Conservation (phyloP, 1,140 invertebrate species). For the Oryzaephilus surinamensis region DNA sequence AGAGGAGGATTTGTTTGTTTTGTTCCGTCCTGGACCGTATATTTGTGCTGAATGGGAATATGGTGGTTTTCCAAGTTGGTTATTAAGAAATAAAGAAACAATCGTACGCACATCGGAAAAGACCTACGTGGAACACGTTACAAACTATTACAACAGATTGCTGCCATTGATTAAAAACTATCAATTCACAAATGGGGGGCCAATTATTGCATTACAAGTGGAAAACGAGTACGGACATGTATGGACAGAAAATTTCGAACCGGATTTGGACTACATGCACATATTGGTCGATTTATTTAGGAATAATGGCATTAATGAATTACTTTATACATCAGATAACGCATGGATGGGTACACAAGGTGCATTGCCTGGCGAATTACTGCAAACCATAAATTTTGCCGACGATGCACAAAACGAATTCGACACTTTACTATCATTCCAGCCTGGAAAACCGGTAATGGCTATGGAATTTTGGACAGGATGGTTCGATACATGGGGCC, state of each 20-base stretch:
- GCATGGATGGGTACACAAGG: slow-evolving; percentile 15
- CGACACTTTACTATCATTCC: slow-evolving; percentile 34
- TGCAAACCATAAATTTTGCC: slow-evolving; percentile 46
- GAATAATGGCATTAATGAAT: slow-evolving; percentile 38
- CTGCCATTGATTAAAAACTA: slow-evolving; percentile 37
- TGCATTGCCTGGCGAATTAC: slow-evolving; percentile 24
- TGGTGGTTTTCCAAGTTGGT: slow-evolving; percentile 19
- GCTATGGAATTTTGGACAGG: slow-evolving; percentile 57
- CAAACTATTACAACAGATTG: slow-evolving; percentile 38
- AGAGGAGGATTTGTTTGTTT: slow-evolving; percentile 67
- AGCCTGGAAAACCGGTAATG: slow-evolving; percentile 46
- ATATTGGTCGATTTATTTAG: slow-evolving; percentile 33
- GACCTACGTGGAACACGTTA: slow-evolving; percentile 37
- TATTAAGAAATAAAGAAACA: slow-evolving; percentile 16
- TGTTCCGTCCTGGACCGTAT: slow-evolving; percentile 83
- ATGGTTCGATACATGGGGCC: slow-evolving; percentile 46
- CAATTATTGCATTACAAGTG: slow-evolving; percentile 41
- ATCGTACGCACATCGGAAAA: slow-evolving; percentile 39
- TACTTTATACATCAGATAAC: slow-evolving; percentile 44
- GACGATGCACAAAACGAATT: slow-evolving; percentile 30
- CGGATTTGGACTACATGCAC: slow-evolving; percentile 38
- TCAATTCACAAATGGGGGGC: slow-evolving; percentile 42
- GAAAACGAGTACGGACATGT: slow-evolving; percentile 45
- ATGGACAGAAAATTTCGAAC: slow-evolving; percentile 1
- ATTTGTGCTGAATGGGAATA: slow-evolving; percentile 77